phyloP scores from a whole-genome alignment of 1,140 invertebrate genomes.

The Gyrodactylus bullatarudis region DNA sequence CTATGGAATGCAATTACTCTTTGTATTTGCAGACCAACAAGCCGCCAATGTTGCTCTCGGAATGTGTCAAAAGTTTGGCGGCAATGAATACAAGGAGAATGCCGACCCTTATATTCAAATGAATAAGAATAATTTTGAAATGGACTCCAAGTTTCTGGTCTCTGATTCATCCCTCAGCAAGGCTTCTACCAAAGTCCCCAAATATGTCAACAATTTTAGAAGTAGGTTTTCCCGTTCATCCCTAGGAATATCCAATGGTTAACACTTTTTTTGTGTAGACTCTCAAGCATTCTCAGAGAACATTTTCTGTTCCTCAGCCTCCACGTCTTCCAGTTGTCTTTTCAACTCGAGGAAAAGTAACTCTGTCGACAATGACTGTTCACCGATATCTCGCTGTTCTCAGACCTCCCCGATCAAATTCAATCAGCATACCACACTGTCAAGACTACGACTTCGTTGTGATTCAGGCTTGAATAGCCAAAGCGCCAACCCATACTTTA shows the following conservation, averaged over 20 bases:
- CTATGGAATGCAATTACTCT: not conserved
- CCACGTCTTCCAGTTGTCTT: not conserved
- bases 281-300: not conserved
- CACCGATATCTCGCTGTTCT: not conserved
- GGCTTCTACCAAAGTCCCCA: not conserved
- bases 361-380: not conserved
- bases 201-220: not conserved
- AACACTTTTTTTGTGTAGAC: not conserved
- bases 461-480: not conserved
- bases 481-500: not conserved
- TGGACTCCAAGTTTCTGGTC: no score
- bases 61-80: not conserved
- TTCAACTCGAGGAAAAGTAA: not conserved
- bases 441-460: not conserved
- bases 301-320: not conserved
- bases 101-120: not conserved
- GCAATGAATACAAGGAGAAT: not conserved
- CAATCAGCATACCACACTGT: not conserved
- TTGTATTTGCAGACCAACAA: not conserved
- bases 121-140: not conserved
- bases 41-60: not conserved
- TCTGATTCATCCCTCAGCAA: not conserved
- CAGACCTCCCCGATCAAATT: not conserved
- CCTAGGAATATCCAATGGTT: not conserved
- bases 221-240: not conserved